Evolutionary conservation across 92 coral and sea anemone species (phyloP).

Genomic region (Plumapathes pennacea): DNA sequence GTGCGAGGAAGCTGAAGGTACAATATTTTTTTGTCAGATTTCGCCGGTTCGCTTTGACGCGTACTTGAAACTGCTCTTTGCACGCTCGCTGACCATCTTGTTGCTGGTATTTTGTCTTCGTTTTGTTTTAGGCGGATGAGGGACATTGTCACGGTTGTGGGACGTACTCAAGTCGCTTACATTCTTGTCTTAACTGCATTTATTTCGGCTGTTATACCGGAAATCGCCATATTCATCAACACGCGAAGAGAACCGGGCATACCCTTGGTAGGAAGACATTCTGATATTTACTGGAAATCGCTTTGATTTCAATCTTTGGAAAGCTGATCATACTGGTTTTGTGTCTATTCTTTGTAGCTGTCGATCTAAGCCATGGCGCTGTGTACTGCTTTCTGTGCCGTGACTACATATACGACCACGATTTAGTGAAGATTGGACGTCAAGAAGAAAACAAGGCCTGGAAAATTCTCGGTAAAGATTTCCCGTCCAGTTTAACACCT

Average conservation of each 20-base stretch:
- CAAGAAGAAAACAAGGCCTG: conserved; percentile 82
- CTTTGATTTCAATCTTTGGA: conserved; percentile 2
- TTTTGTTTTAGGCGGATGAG: conserved; percentile 64
- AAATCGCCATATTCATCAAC: conserved; percentile 92
- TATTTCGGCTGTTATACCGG: conserved; percentile 98
- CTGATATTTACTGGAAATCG: not conserved
- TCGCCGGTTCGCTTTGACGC: not conserved
- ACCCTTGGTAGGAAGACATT: conserved; percentile 71
- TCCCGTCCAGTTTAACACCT: not conserved
- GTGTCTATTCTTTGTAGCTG: conserved; percentile 47
- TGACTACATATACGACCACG: conserved; percentile 85
- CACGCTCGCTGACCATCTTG: not conserved
- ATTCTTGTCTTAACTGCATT: conserved; percentile 92
- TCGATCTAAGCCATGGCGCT: conserved; percentile 87
- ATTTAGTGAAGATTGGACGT: conserved; percentile 73
- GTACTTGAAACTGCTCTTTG: not conserved
- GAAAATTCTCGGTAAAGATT: conserved; percentile 71
- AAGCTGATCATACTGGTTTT: not conserved
- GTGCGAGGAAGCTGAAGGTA: conserved; percentile 98
- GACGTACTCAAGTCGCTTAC: conserved; percentile 87
- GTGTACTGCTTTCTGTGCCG: conserved; percentile 87
- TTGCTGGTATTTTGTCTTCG: conserved; percentile 6
- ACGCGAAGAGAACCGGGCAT: conserved; percentile 87
- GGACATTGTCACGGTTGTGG: conserved; percentile 94
- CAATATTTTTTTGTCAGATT: conserved; percentile 24